Evolutionary conservation across 2,888 invertebrate species (phyloP), one percentile per base, ranked within the genome.

Genomic region (Amphipoea oculea): DNA sequence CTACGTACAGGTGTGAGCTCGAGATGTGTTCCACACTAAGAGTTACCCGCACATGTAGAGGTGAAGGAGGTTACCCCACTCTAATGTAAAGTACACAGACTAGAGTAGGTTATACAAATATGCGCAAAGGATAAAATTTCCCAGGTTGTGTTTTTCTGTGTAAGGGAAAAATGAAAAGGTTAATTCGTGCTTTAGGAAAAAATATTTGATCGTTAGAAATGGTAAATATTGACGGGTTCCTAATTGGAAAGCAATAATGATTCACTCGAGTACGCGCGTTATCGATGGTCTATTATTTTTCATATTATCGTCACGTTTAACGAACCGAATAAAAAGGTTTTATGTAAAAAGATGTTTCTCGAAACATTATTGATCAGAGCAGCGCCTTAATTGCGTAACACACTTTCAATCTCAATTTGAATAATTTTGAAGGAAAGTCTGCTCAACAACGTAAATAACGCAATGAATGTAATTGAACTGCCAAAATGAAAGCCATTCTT

Each of bases 81-180:
- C 88, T 90, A 91, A 92, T 90, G 90, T 87, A 90, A 90, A 90
- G 89, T 87, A 90, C 89, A 91, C 91, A 90, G 80, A 74, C 85
- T 81, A 78, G 80, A 87, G 85, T 82, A 86, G 85, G 85, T 88
- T 89, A 84, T 76, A 88, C 88, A 91, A 90, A 91, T 89, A 89
- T 79, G 76, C 76, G 73, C 79, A 73, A 83, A 45, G 84, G 84
- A 88, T 87, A 88, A 85, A 87, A 88, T 87, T 86, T 82, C 78
- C 79, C 80, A 73, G 71, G 78, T 75, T 74, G 68, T 79, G 73
- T 86, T 81, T 76, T 70, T 62, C 72, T 66, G 23, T 70, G 63
- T 81, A 75, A 80, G 76, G 68, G 51, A 80, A 82, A 78, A 81
- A 76, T 69, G 14, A 62, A 77, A 80, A 71, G 66, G 66, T 72